Evolutionary conservation across 2,797 vertebrate genomes (phyloP), one percentile per base, ranked within the genome.

Genomic region (Discoglossus pictus): DNA sequence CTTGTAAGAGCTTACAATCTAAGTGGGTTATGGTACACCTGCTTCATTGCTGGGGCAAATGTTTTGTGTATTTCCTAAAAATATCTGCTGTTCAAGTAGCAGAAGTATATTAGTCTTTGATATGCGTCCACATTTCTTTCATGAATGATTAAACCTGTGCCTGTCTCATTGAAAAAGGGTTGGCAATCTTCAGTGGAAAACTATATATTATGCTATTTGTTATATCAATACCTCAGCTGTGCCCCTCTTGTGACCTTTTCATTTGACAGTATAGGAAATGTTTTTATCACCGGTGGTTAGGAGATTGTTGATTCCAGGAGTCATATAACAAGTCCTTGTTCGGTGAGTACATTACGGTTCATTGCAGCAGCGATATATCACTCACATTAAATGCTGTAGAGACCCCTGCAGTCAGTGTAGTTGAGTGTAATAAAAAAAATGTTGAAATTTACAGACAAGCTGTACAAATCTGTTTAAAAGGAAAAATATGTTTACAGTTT

Each of bases 331-430:
- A 34, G 46, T 43, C 15, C 23, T 31, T 54, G 27, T 47, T 21
- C 53, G 25, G 21, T 12, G 48, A 46, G 31, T 16, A 9, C n/a
- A 42, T 67, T 52, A 43, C 17, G 39, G 55, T 53, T 60, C 25
- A 46, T 15, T 61, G 48, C n/a, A 58, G 20, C 40, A 65, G 34
- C 23, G 9, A 56, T 56, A 67, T 27, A 52, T 68, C 48, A 68
- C 36, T 60, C 46, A 42, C 21, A 59, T 34, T 51, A 59, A 39
- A 44, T 62, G 10, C 15, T 8, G 42, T 21, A 24, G 61, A 63
- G 21, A 52, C 12, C 20, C 9, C 38, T 61, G 43, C 18, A 61
- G 47, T 24, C 15, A 48, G 36, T 60, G 51, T 25, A 61, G 47
- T 43, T 44, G 17, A 36, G 53, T 35, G 15, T 46, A 61, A 68